phyloP scores from a whole-genome alignment of 2,888 invertebrate species.

The Andrena praecox region DNA sequence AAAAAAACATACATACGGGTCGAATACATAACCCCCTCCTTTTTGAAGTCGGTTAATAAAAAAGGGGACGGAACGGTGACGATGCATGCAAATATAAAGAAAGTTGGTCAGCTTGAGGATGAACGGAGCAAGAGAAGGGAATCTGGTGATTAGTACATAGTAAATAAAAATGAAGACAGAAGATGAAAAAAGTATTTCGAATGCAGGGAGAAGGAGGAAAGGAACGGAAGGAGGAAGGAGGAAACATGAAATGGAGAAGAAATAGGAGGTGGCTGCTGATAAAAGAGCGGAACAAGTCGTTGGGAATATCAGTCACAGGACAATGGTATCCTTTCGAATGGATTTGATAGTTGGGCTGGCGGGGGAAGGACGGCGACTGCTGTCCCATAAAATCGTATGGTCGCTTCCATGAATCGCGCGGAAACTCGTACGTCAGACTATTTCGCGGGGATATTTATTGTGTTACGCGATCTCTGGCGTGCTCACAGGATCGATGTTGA shows the following conservation, averaged over 20 bases:
- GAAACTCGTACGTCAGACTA: conserved; percentile 11
- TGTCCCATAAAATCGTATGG: conserved; percentile 36
- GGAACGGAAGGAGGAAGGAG: neutral
- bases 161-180: neutral
- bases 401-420: conserved; percentile 19
- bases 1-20: too few species aligned
- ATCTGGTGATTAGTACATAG: neutral
- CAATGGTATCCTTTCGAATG: conserved; percentile 38
- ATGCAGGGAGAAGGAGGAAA: neutral
- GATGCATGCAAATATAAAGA: neutral
- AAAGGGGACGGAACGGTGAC: neutral
- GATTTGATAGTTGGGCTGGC: conserved; percentile 24
- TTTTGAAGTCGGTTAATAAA: too few species aligned
- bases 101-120: neutral
- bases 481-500: conserved; percentile 17
- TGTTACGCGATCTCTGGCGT: conserved; percentile 1
- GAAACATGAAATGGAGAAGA: conserved; percentile 1
- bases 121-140: neutral
- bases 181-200: neutral
- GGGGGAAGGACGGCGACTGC: neutral
- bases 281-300: conserved; percentile 31
- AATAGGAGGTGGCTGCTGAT: conserved; percentile 9
- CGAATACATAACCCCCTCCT: too few species aligned
- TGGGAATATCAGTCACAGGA: conserved; percentile 26
- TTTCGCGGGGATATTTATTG: conserved; percentile 36